A percentile compares a stretch with the other conserved stretches of the same genome.
phyloP scores from a whole-genome alignment of 2,113 vertebrate genomes.

The Rhegmatorhina hoffmannsi region DNA sequence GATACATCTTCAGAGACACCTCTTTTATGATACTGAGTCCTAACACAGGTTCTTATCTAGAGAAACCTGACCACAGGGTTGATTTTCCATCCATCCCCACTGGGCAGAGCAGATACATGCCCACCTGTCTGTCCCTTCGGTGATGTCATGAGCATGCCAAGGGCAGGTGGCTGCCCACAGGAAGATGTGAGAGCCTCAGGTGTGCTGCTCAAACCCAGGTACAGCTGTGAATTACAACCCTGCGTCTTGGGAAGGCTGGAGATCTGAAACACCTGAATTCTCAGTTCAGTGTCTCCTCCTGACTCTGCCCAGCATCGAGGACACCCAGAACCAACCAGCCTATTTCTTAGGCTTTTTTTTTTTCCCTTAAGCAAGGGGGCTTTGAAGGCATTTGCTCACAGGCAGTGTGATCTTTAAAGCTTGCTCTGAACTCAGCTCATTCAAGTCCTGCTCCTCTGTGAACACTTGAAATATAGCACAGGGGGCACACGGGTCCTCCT shows the following conservation, averaged over 20 bases:
- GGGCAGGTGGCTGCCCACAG: not conserved
- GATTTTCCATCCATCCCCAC: not conserved
- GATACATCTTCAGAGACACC: not conserved
- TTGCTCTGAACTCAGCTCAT: not conserved
- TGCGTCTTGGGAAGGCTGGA: not conserved
- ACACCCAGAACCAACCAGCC: not conserved
- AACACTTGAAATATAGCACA: not conserved
- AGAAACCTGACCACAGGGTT: not conserved
- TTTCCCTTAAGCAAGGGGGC: not conserved
- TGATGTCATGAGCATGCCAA: accelerated
- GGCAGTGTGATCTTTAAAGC: not conserved
- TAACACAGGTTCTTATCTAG: not conserved
- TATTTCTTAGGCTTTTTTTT: not conserved
- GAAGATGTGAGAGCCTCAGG: not conserved
- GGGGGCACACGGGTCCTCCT: not conserved
- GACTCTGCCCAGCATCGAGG: accelerated
- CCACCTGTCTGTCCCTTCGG: not conserved
- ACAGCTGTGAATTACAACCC: not conserved
- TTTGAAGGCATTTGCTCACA: not conserved
- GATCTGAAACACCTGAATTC: not conserved
- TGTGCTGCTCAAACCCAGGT: not conserved
- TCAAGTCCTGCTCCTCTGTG: not conserved
- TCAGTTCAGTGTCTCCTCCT: not conserved
- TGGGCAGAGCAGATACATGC: not conserved
- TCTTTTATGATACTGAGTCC: accelerated